Conservation (phyloP, 2,113 vertebrate genomes). For the Oryzias woworae region DNA sequence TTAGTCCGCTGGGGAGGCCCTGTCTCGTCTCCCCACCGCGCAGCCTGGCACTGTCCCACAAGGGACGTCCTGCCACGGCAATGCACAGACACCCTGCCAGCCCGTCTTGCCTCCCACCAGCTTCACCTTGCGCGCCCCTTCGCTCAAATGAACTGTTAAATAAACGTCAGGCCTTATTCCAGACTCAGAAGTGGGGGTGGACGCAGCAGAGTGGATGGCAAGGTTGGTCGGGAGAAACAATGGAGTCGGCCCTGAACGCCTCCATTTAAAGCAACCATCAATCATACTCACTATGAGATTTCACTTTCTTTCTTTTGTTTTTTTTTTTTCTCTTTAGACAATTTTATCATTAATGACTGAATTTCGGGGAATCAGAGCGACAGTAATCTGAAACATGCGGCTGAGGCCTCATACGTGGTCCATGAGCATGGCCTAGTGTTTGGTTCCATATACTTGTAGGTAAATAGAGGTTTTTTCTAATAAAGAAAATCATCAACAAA, state of each 20-base stretch:
- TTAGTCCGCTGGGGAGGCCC: conserved; percentile 83
- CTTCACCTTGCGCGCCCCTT: conserved; percentile 76
- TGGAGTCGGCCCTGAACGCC: conserved; percentile 73
- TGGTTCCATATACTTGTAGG: conserved; percentile 11
- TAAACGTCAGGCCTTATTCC: conserved; percentile 85
- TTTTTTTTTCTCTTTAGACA: conserved; percentile 45
- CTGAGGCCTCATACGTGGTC: conserved; percentile 26
- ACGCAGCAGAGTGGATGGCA: conserved; percentile 51
- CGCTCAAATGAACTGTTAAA: conserved; percentile 88
- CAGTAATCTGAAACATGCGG: conserved; percentile 64
- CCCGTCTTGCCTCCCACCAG: conserved; percentile 31
- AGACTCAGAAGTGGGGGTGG: conserved; percentile 59
- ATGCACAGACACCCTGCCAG: conserved; percentile 68
- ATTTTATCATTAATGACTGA: conserved; percentile 82
- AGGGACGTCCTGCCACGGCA: conserved; percentile 68
- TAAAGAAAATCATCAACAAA: neutral
- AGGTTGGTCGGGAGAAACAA: conserved; percentile 77
- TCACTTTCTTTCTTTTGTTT: conserved; percentile 62
- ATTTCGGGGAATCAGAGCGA: conserved; percentile 49
- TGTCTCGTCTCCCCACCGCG: conserved; percentile 77
- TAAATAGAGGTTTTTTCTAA: neutral
- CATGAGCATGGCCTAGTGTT: conserved; percentile 52
- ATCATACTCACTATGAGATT: conserved; percentile 80
- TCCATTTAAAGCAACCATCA: conserved; percentile 82
- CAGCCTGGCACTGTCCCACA: conserved; percentile 83